Evolutionary conservation across 2,797 vertebrate genomes (phyloP).

Genomic region (Hozukius guyotensis): DNA sequence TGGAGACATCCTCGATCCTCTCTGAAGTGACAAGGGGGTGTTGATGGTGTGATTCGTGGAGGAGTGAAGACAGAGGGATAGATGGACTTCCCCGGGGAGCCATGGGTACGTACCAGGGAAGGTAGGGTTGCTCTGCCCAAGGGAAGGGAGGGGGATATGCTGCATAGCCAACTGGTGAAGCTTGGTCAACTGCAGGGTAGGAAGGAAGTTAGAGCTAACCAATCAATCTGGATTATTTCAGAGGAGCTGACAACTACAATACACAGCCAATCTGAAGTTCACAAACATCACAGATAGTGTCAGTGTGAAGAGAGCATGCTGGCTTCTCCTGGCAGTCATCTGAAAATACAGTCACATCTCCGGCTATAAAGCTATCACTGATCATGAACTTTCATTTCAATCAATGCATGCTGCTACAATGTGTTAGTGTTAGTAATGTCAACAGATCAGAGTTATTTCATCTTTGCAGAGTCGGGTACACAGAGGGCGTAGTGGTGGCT

Average conservation of each 20-base stretch:
- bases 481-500: constrained; percentile 65
- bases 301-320: constrained; percentile 69
- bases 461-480: constrained; percentile 66
- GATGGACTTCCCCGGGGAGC: constrained; percentile 92
- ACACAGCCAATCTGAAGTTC: constrained; percentile 82
- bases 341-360: constrained; percentile 70
- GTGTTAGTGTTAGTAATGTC: constrained; percentile 75
- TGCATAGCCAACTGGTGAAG: constrained; percentile 99
- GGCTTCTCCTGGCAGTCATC: constrained; percentile 51
- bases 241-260: constrained; percentile 91
- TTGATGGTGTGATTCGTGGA: constrained; percentile 75
- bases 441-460: constrained; percentile 64
- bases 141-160: constrained; percentile 98
- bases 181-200: constrained; percentile 99
- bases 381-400: constrained; percentile 71
- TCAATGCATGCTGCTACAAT: constrained; percentile 72
- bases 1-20: constrained; percentile 64
- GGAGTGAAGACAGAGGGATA: constrained; percentile 84
- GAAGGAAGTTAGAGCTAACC: constrained; percentile 99
- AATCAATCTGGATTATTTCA: constrained; percentile 97
- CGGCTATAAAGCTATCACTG: constrained; percentile 56
- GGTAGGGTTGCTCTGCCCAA: constrained; percentile 99
- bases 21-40: constrained; percentile 63
- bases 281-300: constrained; percentile 77
- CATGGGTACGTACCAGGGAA: constrained; percentile 99